Evolutionary conservation across 2,797 vertebrate species (phyloP).

Genomic region (Capromys pilorides): DNA sequence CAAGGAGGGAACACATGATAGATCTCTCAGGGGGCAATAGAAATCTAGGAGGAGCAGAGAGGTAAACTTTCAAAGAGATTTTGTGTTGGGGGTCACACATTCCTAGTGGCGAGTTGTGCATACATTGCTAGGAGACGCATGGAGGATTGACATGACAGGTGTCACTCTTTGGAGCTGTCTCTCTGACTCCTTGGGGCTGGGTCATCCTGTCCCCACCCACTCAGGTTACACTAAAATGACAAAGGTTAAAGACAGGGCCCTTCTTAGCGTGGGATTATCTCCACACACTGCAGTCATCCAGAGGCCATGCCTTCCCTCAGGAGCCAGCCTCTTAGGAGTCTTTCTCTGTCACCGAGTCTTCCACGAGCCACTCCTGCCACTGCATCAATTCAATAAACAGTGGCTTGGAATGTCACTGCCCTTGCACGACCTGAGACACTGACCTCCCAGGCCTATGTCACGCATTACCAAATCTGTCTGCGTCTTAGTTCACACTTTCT

Average conservation of each 20-base stretch:
- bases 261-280: neutral
- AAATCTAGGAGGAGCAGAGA: neutral
- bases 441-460: too few relatives aligned
- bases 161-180: neutral
- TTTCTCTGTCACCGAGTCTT: too few relatives aligned
- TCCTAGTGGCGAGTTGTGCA: neutral
- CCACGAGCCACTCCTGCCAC: too few relatives aligned
- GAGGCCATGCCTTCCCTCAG: too few relatives aligned
- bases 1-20: fast-evolving
- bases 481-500: neutral
- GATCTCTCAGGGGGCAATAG: neutral
- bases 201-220: neutral
- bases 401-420: too few relatives aligned
- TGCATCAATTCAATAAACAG: too few relatives aligned
- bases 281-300: too few relatives aligned
- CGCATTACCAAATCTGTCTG: neutral
- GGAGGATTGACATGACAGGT: neutral
- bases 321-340: too few relatives aligned
- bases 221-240: neutral
- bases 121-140: neutral
- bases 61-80: neutral
- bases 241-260: neutral
- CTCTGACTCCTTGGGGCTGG: neutral
- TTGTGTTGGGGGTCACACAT: neutral
- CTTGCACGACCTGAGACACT: too few relatives aligned